Conservation (phyloP, 2,888 invertebrate species). For the Macrophya annulata region DNA sequence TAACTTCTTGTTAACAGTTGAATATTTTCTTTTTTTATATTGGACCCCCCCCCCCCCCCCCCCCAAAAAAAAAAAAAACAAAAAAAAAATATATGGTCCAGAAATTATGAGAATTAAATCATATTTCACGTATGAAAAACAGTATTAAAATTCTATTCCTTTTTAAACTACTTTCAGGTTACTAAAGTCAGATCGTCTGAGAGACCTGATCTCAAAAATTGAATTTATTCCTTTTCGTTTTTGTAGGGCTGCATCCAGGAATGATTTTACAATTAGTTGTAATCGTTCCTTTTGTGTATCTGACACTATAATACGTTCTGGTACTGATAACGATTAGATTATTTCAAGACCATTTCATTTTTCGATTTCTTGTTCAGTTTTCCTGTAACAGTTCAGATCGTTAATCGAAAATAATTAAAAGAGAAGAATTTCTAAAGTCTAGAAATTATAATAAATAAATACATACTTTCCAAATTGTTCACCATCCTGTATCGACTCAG, state of each 20-base stretch:
- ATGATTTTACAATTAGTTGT: not conserved
- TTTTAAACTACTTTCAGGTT: too few relatives aligned
- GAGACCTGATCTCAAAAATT: not conserved
- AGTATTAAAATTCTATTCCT: too few relatives aligned
- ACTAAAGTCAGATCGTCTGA: not conserved
- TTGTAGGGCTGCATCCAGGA: not conserved
- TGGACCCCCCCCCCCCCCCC: too few relatives aligned
- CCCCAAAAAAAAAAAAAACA: too few relatives aligned
- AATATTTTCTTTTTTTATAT: too few relatives aligned
- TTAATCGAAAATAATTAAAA: not conserved
- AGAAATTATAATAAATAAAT: slow-evolving; percentile 21
- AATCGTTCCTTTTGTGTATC: not conserved
- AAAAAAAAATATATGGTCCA: too few relatives aligned
- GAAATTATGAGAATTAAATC: too few relatives aligned
- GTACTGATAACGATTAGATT: slow-evolving; percentile 70
- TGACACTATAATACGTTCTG: not conserved
- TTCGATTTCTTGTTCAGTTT: slow-evolving; percentile 68
- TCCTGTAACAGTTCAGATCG: slow-evolving; percentile 56
- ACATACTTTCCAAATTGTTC: slow-evolving; percentile 84
- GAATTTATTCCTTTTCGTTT: not conserved
- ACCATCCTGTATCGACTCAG: slow-evolving; percentile 85
- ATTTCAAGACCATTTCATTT: slow-evolving; percentile 70
- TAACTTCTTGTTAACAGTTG: too few relatives aligned
- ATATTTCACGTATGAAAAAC: too few relatives aligned
- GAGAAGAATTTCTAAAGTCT: not conserved